phyloP scores from a whole-genome alignment of 2,888 invertebrate genomes.

The Stenodera caucasica region DNA sequence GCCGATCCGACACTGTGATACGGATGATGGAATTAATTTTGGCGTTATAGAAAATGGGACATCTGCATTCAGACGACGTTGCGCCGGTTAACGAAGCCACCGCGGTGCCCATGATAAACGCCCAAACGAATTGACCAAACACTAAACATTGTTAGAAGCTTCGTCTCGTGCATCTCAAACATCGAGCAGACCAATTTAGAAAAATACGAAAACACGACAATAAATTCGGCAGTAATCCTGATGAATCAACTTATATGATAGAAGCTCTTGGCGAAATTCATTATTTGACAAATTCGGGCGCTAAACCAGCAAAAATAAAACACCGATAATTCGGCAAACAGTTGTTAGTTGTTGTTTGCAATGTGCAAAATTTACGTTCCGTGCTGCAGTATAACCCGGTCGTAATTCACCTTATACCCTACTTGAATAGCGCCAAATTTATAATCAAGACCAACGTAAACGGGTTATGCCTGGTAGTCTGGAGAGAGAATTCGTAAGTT shows the following conservation, averaged over 20 bases:
- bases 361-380: constrained; percentile 34
- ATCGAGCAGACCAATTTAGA: constrained; percentile 9
- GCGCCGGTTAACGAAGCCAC: constrained; percentile 36
- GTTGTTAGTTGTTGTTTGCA: neutral
- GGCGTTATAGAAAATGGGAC: constrained; percentile 9
- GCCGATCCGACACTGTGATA: constrained; percentile 10
- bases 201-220: constrained; percentile 17
- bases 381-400: constrained; percentile 20
- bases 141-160: constrained; percentile 52
- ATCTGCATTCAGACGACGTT: constrained; percentile 40
- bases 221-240: constrained; percentile 14
- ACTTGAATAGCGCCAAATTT: constrained; percentile 38
- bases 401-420: constrained; percentile 36
- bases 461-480: constrained; percentile 33
- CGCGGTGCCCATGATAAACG: constrained; percentile 47
- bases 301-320: neutral
- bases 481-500: constrained; percentile 38
- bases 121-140: constrained; percentile 55
- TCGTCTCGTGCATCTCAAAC: constrained; percentile 49
- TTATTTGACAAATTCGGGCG: neutral
- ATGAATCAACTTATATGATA: constrained; percentile 5
- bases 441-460: constrained; percentile 40
- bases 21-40: constrained; percentile 17
- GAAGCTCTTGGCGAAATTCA: neutral
- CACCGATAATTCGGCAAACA: neutral